Evolutionary conservation across 1,140 invertebrate species (phyloP).

Genomic region (Megathymus violae): DNA sequence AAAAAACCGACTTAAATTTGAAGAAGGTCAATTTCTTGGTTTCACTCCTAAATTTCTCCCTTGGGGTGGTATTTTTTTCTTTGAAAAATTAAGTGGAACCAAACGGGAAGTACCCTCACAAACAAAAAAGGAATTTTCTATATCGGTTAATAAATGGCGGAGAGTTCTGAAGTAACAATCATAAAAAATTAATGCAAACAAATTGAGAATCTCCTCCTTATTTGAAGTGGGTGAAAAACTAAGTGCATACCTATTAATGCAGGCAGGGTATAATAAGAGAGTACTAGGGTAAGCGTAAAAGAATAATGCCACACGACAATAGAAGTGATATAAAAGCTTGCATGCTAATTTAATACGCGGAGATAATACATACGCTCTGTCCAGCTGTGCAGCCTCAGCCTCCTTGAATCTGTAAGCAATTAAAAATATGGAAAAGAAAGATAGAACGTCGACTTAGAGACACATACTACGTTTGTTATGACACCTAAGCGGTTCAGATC

Average conservation of each 20-base stretch:
- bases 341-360: slow-evolving; percentile 55
- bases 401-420: slow-evolving; percentile 94
- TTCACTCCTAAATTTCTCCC: too few species aligned
- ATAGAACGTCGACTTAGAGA: slow-evolving; percentile 66
- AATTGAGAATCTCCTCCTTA: too few species aligned
- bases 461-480: slow-evolving; percentile 42
- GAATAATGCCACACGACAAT: slow-evolving; percentile 36
- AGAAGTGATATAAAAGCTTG: slow-evolving; percentile 45
- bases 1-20: too few species aligned
- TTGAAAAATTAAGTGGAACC: too few species aligned
- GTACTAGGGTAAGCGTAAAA: slow-evolving; percentile 41
- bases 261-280: slow-evolving; percentile 13
- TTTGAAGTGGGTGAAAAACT: too few species aligned
- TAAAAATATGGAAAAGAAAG: slow-evolving; percentile 85
- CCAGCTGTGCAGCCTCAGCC: slow-evolving; percentile 91
- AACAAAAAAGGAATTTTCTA: too few species aligned
- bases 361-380: slow-evolving; percentile 91
- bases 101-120: too few species aligned
- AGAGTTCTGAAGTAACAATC: too few species aligned
- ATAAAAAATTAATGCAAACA: too few species aligned
- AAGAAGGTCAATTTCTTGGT: too few species aligned
- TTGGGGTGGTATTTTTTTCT: too few species aligned
- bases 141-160: too few species aligned
- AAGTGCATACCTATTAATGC: slow-evolving; percentile 9
- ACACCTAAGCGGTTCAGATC: slow-evolving; percentile 63